phyloP scores from a whole-genome alignment of 2,888 invertebrate species.

The Ophion costatus region DNA sequence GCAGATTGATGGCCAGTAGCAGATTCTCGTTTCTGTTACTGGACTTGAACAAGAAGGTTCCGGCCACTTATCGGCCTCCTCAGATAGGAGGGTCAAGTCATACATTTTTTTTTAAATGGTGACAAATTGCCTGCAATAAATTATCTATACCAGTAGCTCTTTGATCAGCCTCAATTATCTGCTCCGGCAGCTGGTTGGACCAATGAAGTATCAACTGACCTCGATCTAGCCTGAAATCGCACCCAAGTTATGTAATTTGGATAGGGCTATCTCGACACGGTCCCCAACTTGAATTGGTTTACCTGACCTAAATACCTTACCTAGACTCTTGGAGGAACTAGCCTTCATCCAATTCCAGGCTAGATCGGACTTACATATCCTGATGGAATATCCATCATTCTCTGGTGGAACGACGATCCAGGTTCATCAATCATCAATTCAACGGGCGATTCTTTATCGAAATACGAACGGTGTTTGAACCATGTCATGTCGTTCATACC shows the following conservation, averaged over 20 bases:
- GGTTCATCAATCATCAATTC: too few species aligned
- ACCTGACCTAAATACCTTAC: neutral
- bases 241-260: neutral
- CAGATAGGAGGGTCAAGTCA: neutral
- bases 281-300: neutral
- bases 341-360: neutral
- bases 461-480: neutral
- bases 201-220: neutral
- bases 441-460: neutral
- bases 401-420: neutral
- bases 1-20: neutral
- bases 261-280: too few species aligned
- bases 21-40: neutral
- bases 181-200: neutral
- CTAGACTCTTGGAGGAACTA: neutral
- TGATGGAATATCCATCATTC: neutral
- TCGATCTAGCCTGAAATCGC: neutral
- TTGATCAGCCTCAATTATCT: neutral
- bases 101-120: too few species aligned
- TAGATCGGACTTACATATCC: neutral
- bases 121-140: neutral
- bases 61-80: neutral
- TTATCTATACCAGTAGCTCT: neutral
- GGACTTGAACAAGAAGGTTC: neutral
- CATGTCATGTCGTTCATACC: neutral